phyloP scores from a whole-genome alignment of 2,113 vertebrate genomes.

The Tympanuchus pallidicinctus region DNA sequence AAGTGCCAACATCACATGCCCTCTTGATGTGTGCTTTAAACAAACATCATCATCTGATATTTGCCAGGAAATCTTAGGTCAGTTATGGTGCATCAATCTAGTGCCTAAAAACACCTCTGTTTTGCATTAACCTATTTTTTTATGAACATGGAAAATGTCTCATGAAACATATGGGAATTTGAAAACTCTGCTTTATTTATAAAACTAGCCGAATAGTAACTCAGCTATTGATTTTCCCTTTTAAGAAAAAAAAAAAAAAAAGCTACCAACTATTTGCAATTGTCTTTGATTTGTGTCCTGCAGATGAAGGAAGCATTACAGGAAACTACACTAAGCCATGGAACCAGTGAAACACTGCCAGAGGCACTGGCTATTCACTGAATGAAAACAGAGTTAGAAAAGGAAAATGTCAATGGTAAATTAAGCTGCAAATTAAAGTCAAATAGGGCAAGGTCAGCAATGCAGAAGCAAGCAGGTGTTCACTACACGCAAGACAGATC shows the following conservation, averaged over 20 bases:
- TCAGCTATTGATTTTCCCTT: neutral
- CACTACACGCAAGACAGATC: neutral
- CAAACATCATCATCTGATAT: slow-evolving; percentile 59
- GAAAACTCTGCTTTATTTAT: neutral
- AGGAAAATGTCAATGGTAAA: slow-evolving; percentile 30
- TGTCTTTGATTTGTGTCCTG: slow-evolving; percentile 13
- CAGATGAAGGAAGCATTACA: neutral
- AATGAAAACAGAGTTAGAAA: neutral
- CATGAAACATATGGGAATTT: neutral
- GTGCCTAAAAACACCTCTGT: neutral
- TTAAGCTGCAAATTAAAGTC: slow-evolving; percentile 25
- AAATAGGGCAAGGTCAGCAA: neutral
- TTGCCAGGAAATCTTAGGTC: slow-evolving; percentile 51
- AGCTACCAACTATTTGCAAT: neutral
- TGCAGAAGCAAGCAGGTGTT: neutral
- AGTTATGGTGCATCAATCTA: slow-evolving; percentile 23
- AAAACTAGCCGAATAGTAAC: neutral
- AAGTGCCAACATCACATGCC: slow-evolving; percentile 7
- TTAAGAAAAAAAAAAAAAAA: neutral
- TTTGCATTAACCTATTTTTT: neutral
- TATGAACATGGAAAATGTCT: neutral
- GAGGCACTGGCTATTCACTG: neutral
- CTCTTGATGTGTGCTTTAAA: slow-evolving; percentile 62
- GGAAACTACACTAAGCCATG: neutral
- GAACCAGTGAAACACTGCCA: neutral